These are phyloP conservation scores for Hydrophis major DNA, from an alignment of 2,797 vertebrate genomes.

Conservation along the genomic window DNA sequence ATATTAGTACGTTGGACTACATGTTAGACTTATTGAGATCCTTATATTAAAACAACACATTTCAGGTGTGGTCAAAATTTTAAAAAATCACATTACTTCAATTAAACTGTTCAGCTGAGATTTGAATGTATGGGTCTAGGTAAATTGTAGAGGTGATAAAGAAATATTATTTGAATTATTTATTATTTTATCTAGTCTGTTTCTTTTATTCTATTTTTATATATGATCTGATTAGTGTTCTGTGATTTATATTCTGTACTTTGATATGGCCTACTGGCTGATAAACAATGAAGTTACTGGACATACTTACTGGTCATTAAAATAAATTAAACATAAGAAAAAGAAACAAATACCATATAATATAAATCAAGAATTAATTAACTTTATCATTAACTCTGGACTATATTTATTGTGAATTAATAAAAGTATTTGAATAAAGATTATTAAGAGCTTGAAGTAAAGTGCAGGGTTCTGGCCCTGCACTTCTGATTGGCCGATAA, in stretches of 20 bases:
- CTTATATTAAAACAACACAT: not conserved
- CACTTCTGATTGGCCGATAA: too few relatives aligned
- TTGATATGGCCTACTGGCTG: not conserved
- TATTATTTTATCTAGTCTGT: not conserved
- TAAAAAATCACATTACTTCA: not conserved
- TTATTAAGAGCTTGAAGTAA: too few relatives aligned
- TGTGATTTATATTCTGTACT: not conserved
- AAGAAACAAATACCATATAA: not conserved
- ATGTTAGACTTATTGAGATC: not conserved
- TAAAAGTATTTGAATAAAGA: too few relatives aligned
- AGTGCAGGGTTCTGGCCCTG: too few relatives aligned
- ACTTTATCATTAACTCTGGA: not conserved
- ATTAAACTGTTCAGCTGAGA: not conserved
- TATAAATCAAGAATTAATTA: not conserved
- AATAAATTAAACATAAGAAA: not conserved
- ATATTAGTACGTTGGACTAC: not conserved
- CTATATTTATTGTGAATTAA: too few relatives aligned
- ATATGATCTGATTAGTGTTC: not conserved
- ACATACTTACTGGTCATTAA: not conserved
- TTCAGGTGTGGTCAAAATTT: not conserved
- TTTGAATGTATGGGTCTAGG: not conserved
- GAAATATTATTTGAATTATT: not conserved
- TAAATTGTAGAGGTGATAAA: not conserved
- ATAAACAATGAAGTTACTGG: not conserved
- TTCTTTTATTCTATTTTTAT: not conserved